Evolutionary conservation across 2,113 vertebrate species (phyloP).

Genomic region (Percopsis transmontana): DNA sequence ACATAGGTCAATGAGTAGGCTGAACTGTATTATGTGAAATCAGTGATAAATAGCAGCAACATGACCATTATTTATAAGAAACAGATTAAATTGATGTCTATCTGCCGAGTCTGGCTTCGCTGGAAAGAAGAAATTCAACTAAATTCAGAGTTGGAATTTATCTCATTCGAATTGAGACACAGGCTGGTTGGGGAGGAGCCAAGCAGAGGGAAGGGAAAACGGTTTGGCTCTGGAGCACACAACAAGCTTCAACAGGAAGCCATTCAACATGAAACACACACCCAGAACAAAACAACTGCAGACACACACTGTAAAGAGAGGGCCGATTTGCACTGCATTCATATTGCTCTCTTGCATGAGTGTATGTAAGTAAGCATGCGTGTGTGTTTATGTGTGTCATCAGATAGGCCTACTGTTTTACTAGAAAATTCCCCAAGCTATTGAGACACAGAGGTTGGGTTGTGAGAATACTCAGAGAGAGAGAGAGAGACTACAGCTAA

Average conservation of each 20-base stretch:
- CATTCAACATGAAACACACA: constrained; percentile 55
- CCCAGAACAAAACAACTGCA: constrained; percentile 38
- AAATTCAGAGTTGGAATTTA: constrained; percentile 58
- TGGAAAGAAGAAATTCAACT: constrained; percentile 64
- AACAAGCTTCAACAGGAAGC: constrained; percentile 74
- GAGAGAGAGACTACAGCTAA: background rate
- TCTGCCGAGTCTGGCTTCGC: too few species aligned
- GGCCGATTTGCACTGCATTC: constrained; percentile 48
- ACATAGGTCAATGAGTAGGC: too few species aligned
- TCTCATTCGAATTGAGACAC: constrained; percentile 55
- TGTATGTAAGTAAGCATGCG: constrained; percentile 21
- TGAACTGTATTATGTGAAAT: too few species aligned
- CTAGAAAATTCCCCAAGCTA: constrained; percentile 7
- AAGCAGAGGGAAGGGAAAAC: constrained; percentile 23
- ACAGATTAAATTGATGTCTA: too few species aligned
- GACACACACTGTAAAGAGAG: constrained; percentile 32
- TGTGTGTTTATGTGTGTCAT: constrained; percentile 28
- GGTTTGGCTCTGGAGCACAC: constrained; percentile 47
- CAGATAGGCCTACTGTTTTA: constrained; percentile 15
- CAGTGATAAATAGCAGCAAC: too few species aligned
- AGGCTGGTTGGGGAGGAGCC: background rate
- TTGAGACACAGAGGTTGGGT: constrained; percentile 29
- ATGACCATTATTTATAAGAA: too few species aligned
- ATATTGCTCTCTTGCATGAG: constrained; percentile 34
- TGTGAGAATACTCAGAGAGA: constrained; percentile 4